Evolutionary conservation across 2,113 vertebrate species (phyloP).

Genomic region (Apus apus): DNA sequence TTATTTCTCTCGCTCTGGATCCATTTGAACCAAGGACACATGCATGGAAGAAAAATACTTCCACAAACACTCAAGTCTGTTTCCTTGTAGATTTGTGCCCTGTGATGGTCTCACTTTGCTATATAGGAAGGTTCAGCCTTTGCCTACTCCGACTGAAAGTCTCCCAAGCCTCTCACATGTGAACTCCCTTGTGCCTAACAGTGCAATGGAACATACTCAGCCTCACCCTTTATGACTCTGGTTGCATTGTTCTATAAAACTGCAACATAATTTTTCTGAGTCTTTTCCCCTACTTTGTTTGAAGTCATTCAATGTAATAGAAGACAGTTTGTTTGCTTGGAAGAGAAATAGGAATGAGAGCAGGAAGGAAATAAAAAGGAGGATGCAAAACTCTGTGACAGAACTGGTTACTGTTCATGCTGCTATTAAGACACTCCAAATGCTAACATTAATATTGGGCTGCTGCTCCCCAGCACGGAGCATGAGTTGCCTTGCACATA

Average conservation of each 20-base stretch:
- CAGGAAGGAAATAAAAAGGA: neutral
- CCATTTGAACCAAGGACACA: neutral
- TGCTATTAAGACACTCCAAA: neutral
- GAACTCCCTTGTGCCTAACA: neutral
- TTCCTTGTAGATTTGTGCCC: neutral
- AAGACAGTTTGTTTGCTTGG: neutral
- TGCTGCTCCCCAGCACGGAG: neutral
- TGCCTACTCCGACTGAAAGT: neutral
- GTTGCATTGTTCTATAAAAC: neutral
- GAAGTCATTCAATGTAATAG: neutral
- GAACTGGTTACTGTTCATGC: neutral
- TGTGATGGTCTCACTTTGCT: neutral
- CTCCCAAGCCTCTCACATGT: neutral
- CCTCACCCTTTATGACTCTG: neutral
- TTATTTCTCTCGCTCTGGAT: neutral
- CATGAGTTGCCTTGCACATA: neutral
- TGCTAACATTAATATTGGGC: neutral
- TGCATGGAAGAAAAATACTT: neutral
- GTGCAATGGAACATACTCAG: neutral
- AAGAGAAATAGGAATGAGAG: neutral
- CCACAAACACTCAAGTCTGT: neutral
- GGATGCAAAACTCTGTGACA: neutral
- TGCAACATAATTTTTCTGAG: neutral
- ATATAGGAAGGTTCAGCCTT: neutral
- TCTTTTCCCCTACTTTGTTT: neutral